A percentile compares a stretch with the other conserved stretches of the same genome.
Conservation (phyloP, 2,888 invertebrate genomes). For the Euzophera pinguis region DNA sequence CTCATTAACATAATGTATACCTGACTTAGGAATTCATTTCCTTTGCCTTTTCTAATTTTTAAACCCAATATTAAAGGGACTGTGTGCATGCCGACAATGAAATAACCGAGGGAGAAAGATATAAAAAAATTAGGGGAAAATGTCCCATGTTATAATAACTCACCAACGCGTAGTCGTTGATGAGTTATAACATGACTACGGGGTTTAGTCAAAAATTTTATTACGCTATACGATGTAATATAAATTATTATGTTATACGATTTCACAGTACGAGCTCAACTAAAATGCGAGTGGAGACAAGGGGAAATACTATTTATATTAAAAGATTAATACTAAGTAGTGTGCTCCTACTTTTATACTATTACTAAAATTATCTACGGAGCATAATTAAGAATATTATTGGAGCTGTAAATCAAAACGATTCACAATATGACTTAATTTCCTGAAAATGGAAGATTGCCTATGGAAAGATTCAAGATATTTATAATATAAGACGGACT, state of each 20-base stretch:
- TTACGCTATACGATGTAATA: background rate
- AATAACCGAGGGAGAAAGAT: too few species aligned
- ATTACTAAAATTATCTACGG: slow-evolving; percentile 11
- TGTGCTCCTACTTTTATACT: background rate
- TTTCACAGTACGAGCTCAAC: background rate
- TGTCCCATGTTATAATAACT: too few species aligned
- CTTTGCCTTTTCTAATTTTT: too few species aligned
- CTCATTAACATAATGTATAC: too few species aligned
- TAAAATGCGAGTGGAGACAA: background rate
- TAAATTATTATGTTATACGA: background rate
- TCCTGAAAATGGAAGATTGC: background rate
- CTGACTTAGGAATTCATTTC: too few species aligned
- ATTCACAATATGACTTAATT: slow-evolving; percentile 18
- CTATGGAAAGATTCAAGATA: background rate
- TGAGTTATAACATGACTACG: too few species aligned
- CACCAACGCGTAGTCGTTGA: too few species aligned
- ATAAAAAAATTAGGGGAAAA: too few species aligned
- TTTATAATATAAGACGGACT: slow-evolving; percentile 39
- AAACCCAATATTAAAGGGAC: too few species aligned
- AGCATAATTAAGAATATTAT: background rate
- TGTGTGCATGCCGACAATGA: too few species aligned
- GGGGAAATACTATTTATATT: slow-evolving; percentile 4
- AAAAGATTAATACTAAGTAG: slow-evolving; percentile 3
- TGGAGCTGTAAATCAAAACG: background rate
- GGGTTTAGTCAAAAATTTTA: too few species aligned